Conservation (phyloP, 2,113 vertebrate genomes). For the Hyperopisus bebe region DNA sequence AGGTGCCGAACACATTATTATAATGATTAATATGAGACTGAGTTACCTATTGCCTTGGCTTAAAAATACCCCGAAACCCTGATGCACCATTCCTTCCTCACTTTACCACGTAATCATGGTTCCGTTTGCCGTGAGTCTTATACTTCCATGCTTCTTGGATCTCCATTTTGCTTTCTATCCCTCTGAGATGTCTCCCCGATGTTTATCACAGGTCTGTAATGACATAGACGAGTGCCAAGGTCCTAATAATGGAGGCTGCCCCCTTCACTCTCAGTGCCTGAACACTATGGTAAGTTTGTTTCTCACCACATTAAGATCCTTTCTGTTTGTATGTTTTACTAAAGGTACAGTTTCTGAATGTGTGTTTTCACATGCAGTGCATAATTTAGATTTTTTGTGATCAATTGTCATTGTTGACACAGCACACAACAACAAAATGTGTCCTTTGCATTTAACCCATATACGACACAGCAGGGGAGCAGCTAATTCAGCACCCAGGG, state of each 20-base stretch:
- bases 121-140: background rate
- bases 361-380: background rate
- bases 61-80: background rate
- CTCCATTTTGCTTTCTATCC: background rate
- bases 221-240: slow-evolving; percentile 85
- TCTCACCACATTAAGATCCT: background rate
- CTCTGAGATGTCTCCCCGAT: background rate
- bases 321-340: background rate
- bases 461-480: too few species aligned
- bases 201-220: slow-evolving; percentile 52
- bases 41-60: background rate
- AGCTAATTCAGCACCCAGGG: too few species aligned
- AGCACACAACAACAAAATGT: too few species aligned
- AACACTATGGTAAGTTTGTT: slow-evolving; percentile 77
- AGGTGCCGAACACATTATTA: background rate
- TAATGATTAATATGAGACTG: background rate
- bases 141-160: background rate
- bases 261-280: slow-evolving; percentile 79
- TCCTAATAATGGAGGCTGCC: slow-evolving; percentile 73
- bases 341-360: background rate
- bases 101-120: background rate
- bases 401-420: too few species aligned
- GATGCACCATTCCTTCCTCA: background rate
- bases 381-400: too few species aligned
- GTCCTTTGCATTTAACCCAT: too few species aligned